Evolutionary conservation across 2,888 invertebrate genomes (phyloP), one percentile per base, ranked within the genome.

Genomic region (Leucophenga montana): DNA sequence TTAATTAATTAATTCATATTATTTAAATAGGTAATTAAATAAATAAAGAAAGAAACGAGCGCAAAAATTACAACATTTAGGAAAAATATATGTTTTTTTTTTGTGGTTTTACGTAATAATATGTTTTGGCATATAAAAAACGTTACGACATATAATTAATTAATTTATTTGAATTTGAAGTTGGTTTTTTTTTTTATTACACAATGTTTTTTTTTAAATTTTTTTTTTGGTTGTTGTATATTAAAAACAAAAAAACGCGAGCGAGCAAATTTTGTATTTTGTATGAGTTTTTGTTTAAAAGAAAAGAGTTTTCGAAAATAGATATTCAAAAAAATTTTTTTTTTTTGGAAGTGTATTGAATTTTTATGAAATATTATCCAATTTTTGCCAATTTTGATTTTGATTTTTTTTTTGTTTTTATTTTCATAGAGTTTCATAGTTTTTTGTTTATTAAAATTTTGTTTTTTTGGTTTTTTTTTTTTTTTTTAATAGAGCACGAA

Each of bases 61-160:
- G 79, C 77, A 83, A 80, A 75, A 85, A 71, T 79, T 83, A 85
- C 84, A 84, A 84, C 85, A 84, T 85, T 85, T 82, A 84, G 73
- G 75, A 83, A 80, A 18, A 71, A 70, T 71, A 73, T 75, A 57
- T 72, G 50, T 69, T 73, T 69, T 68, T 57, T 65, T 67, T 71
- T 70, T 68, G 68, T 74, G 67, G 31, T 68, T 72, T 70, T 70
- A 66, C 66, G 67, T 73, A 71, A 64, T 73, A 71, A 64, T 74
- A 76, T 76, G 72, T 70, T 77, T 72, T 71, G 75, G 71, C 76
- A 68, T 68, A 61, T 64, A 22, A 48, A 67, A 67, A 68, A 68
- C 61, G 66, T 72, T 70, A 64, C 62, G 22, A 64, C 62, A 64
- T 46, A 64, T 31, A 59, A n/a, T 33, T 59, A 27, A 27, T n/a